Conservation (phyloP, 2,797 vertebrate genomes). For the Tenualosa ilisha region DNA sequence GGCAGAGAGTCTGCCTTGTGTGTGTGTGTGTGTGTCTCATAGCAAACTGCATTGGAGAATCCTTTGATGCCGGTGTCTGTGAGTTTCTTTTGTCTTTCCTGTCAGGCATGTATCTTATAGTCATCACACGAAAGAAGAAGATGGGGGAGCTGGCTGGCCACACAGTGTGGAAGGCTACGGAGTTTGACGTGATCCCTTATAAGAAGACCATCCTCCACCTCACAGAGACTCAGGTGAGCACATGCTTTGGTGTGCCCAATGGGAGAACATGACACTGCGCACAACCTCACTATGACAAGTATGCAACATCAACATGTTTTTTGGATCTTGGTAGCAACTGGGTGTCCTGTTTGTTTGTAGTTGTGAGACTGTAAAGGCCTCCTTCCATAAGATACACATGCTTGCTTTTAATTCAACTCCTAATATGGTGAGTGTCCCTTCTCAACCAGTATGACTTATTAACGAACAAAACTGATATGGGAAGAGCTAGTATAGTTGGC, state of each 20-base stretch:
- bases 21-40: neutral
- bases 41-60: no score
- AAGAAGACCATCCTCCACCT: slow-evolving; percentile 97
- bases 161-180: slow-evolving; percentile 92
- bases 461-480: neutral
- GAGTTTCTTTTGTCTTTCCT: neutral
- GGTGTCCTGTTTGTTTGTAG: neutral
- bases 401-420: no score
- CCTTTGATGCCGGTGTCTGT: neutral
- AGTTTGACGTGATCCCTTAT: slow-evolving; percentile 95
- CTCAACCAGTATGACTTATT: no score
- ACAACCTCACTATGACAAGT: neutral
- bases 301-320: neutral
- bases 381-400: no score
- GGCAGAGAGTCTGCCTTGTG: no score
- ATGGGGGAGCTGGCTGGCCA: slow-evolving; percentile 92
- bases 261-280: neutral
- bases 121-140: slow-evolving; percentile 95
- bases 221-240: slow-evolving; percentile 89
- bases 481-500: neutral
- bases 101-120: slow-evolving; percentile 92
- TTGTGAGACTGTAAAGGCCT: no score
- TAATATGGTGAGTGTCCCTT: no score
- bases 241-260: neutral
- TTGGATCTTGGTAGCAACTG: neutral